Evolutionary conservation across 2,113 vertebrate genomes (phyloP).

Genomic region (Saimiri boliviensis): DNA sequence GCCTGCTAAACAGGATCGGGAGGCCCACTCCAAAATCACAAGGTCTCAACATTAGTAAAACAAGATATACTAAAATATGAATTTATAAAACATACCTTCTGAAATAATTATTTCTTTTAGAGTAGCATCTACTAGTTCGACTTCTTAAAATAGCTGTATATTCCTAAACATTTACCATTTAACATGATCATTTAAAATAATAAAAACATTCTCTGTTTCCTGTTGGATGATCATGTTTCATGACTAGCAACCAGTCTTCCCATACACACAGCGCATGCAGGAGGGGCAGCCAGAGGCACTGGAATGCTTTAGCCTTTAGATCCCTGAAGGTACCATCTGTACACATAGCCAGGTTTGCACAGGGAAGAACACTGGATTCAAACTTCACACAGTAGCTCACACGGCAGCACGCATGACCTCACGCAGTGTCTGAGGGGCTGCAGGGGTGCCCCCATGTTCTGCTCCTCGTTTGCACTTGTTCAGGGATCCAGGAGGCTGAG

Average conservation of each 20-base stretch:
- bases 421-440: not conserved
- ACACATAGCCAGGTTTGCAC: not conserved
- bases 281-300: no score
- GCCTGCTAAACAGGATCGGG: not conserved
- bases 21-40: not conserved
- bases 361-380: no score
- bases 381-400: not conserved
- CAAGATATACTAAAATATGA: not conserved
- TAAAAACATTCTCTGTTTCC: not conserved
- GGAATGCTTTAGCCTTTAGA: not conserved
- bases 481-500: not conserved
- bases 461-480: not conserved
- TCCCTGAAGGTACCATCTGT: not conserved
- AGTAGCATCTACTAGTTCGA: not conserved
- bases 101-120: not conserved
- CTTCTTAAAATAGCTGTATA: not conserved
- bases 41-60: not conserved
- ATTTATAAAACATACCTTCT: not conserved
- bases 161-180: not conserved
- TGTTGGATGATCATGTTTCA: not conserved
- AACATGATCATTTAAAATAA: not conserved
- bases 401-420: rapidly evolving
- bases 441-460: rapidly evolving
- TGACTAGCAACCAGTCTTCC: not conserved
- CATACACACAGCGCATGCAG: no score